These are phyloP conservation scores for Erebia palarica DNA, from an alignment of 2,888 invertebrate species.

Conservation along the genomic window DNA sequence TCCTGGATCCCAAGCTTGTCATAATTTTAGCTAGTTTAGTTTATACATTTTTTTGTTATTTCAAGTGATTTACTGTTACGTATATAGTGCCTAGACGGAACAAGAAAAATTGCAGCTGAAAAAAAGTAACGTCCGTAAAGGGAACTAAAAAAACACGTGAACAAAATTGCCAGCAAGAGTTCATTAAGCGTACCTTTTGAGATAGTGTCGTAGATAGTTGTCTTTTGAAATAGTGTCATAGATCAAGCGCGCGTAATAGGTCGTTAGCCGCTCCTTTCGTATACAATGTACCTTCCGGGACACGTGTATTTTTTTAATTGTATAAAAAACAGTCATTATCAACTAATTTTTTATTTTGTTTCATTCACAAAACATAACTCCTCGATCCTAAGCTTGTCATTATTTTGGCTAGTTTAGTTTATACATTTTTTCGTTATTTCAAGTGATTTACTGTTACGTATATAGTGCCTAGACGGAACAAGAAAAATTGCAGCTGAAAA, in stretches of 20 bases:
- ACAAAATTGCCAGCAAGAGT: conserved; percentile 22
- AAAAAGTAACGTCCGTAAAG: too few species aligned
- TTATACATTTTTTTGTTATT: neutral
- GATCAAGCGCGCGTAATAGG: conserved; percentile 31
- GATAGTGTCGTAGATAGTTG: neutral
- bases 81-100: neutral
- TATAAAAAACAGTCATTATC: too few species aligned
- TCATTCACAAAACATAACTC: too few species aligned
- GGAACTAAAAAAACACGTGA: conserved; percentile 12
- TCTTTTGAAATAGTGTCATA: conserved; percentile 11
- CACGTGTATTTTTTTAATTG: conserved; percentile 6
- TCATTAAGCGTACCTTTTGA: conserved; percentile 30
- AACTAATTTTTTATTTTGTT: too few species aligned
- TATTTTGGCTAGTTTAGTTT: too few species aligned
- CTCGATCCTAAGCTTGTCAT: too few species aligned
- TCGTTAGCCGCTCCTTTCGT: conserved; percentile 35
- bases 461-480: neutral
- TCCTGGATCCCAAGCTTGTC: too few species aligned
- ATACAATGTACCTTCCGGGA: conserved; percentile 27
- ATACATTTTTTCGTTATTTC: neutral
- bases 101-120: neutral
- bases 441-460: neutral
- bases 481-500: neutral
- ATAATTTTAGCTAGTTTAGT: too few species aligned
- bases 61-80: neutral